Evolutionary conservation across 2,888 invertebrate genomes (phyloP).

Genomic region (Synanthedon vespiformis): DNA sequence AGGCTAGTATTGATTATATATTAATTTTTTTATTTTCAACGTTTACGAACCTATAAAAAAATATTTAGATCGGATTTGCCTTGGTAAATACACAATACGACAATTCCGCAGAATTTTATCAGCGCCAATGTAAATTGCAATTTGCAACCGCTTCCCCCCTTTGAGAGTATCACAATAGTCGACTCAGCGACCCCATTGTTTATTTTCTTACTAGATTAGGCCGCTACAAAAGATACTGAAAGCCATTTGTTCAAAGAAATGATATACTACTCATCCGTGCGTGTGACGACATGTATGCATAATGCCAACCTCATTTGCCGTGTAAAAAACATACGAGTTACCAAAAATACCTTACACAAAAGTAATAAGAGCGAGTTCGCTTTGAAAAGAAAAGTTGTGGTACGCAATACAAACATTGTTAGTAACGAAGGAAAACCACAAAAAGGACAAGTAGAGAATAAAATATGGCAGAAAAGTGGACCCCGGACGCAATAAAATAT

Average conservation of each 20-base stretch:
- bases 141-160: conserved; percentile 16
- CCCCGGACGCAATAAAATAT: conserved; percentile 63
- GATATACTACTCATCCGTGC: conserved; percentile 62
- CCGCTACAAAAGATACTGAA: conserved; percentile 44
- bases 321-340: neutral
- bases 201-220: conserved; percentile 57
- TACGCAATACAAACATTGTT: neutral
- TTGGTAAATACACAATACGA: neutral
- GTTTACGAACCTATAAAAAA: no score
- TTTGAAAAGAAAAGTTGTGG: neutral
- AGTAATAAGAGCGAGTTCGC: conserved; percentile 15
- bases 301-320: conserved; percentile 19
- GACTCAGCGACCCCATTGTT: conserved; percentile 36
- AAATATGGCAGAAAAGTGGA: conserved; percentile 62
- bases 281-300: conserved; percentile 43
- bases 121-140: conserved; percentile 24
- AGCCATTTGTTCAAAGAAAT: conserved; percentile 61
- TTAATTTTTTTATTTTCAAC: no score
- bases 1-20: no score
- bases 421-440: conserved; percentile 19
- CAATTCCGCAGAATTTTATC: conserved; percentile 17
- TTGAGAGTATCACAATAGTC: conserved; percentile 21
- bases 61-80: no score
- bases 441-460: conserved; percentile 47
- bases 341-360: conserved; percentile 10